Evolutionary conservation across 2,797 vertebrate genomes (phyloP), one percentile per base, ranked within the genome.

Genomic region (Melanotaenia boesemani): DNA sequence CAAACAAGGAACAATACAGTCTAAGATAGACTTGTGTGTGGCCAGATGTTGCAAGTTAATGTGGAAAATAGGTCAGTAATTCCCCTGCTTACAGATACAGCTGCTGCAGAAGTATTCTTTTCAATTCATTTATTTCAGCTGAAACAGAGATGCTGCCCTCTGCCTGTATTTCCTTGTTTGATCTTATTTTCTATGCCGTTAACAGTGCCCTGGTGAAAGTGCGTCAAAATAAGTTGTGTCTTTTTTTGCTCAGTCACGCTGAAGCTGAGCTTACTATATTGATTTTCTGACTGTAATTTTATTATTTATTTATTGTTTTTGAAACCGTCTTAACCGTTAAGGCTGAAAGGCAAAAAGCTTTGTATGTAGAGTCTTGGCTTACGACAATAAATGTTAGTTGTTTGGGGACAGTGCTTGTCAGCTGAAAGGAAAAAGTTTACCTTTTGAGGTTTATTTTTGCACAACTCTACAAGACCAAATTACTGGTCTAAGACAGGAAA

Each of bases 51-150:
- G 8, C 30, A 20, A 1, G 36, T 24, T 30, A 55, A 8, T 37
- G 54, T 68, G 16, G 59, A 81, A 89, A 85, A 30, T 82, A 70
- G 79, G 81, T 77, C 77, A 56, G 54, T 13, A 1, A 0, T 58
- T 48, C 24, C 30, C 75, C 55, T 34, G 44, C 55, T 67, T 55
- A 10, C 67, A 55, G 56, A 83, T 28, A 70, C 72, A 50, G 81
- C 86, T 76, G 72, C 30, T 74, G 24, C 54, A 71, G 5, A 74
- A 73, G 10, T 36, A 28, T 75, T 62, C 74, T 70, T 67, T 54
- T 72, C 56, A 69, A 68, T 58, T 54, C 37, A 80, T 74, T 74
- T 63, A 56, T 78, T 30, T 79, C 18, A 61, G 34, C 55, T 22
- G 4, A 13, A 32, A 15, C 26, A 56, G 28, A 56, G 50, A 28